Evolutionary conservation across 2,888 invertebrate genomes (phyloP).

Genomic region (Parascotia fuliginaria): DNA sequence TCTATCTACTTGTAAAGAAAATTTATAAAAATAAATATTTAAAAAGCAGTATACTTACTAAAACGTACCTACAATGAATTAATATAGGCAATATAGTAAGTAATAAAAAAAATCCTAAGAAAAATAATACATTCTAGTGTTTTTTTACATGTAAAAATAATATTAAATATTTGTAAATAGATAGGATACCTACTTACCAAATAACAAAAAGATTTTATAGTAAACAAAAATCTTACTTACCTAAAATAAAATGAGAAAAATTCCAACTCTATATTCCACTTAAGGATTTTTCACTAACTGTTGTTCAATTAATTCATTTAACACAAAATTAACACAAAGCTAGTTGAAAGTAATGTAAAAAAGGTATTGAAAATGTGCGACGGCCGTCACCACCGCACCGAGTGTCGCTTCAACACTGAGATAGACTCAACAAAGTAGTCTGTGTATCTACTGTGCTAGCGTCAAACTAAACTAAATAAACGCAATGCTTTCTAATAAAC

Average conservation of each 20-base stretch:
- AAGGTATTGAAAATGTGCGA: constrained; percentile 10
- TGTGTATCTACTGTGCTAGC: constrained; percentile 30
- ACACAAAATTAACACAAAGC: constrained; percentile 20
- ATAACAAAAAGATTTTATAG: too few species aligned
- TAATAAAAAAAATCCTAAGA: too few species aligned
- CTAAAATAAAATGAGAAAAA: constrained; percentile 14
- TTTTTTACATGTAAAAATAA: too few species aligned
- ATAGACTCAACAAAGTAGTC: constrained; percentile 31
- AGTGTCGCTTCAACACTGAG: constrained; percentile 72
- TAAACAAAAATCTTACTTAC: constrained; percentile 10
- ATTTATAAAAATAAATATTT: too few species aligned
- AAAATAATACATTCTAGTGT: too few species aligned
- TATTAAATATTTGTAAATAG: too few species aligned
- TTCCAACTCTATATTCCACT: constrained; percentile 31
- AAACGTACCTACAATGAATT: too few species aligned
- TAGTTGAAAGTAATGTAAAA: background rate
- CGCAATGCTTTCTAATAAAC: constrained; percentile 47
- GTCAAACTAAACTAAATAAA: constrained; percentile 16
- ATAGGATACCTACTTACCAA: too few species aligned
- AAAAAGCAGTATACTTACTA: too few species aligned
- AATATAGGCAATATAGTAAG: too few species aligned
- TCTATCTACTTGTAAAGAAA: too few species aligned
- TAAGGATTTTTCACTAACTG: constrained; percentile 23
- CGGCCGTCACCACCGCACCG: constrained; percentile 61
- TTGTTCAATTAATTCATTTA: constrained; percentile 12